A percentile compares a stretch with the other conserved stretches of the same genome.
Conservation (phyloP, 2,113 vertebrate species). For the Solea solea region DNA sequence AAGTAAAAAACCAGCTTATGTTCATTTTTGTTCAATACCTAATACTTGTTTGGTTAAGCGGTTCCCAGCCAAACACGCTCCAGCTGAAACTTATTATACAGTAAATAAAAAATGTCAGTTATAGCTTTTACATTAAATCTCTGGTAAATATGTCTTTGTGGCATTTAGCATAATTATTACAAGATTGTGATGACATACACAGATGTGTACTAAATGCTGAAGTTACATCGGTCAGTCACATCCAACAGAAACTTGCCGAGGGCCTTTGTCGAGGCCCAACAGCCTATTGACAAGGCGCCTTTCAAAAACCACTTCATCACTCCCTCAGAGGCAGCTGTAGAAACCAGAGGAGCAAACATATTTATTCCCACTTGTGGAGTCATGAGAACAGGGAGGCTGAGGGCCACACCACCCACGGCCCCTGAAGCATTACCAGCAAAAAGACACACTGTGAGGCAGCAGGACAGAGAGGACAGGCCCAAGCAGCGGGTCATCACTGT, state of each 20-base stretch:
- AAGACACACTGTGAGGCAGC: conserved; percentile 78
- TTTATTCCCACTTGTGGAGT: conserved; percentile 25
- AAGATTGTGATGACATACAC: neutral
- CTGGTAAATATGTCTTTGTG: no score
- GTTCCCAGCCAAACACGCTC: neutral
- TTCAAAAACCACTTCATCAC: conserved; percentile 69
- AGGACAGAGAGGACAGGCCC: conserved; percentile 77
- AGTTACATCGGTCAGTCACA: conserved; percentile 50
- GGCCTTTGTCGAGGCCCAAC: conserved; percentile 70
- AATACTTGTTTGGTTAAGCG: neutral
- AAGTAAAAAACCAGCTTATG: neutral
- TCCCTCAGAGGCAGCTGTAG: conserved; percentile 49
- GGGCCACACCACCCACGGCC: conserved; percentile 68
- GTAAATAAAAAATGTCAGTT: no score
- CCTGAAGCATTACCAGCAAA: conserved; percentile 76
- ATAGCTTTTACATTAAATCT: no score
- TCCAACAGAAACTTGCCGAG: conserved; percentile 73
- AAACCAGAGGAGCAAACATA: conserved; percentile 38
- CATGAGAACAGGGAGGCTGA: conserved; percentile 74
- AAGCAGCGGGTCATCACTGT: conserved; percentile 74
- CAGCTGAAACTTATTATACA: no score
- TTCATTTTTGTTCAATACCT: neutral
- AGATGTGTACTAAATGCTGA: conserved; percentile 25
- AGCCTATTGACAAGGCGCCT: conserved; percentile 70
- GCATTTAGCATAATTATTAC: no score